These are phyloP conservation scores for Neopipo cinnamomea DNA, from an alignment of 2,113 vertebrate species.

Conservation along the genomic window DNA sequence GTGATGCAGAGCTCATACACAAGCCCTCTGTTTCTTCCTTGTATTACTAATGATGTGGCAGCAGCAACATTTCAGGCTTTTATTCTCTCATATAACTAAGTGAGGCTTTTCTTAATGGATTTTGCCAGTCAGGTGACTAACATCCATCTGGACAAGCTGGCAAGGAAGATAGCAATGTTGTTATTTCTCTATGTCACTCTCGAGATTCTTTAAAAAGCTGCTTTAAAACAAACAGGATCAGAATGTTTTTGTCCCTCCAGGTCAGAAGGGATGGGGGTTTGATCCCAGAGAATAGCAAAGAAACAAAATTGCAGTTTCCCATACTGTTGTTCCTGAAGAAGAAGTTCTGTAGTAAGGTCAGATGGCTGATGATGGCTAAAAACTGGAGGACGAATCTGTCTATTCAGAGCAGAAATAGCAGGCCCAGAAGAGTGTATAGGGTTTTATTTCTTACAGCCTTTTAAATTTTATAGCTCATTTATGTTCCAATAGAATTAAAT, in stretches of 20 bases:
- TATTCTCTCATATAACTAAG: neutral
- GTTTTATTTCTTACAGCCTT: conserved; percentile 14
- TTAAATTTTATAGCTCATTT: conserved; percentile 34
- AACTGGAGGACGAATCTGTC: neutral
- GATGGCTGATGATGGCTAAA: neutral
- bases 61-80: neutral
- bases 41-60: neutral
- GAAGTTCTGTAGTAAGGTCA: neutral
- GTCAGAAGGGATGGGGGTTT: neutral
- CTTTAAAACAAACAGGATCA: neutral
- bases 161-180: neutral
- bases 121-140: neutral
- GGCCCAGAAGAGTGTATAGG: neutral
- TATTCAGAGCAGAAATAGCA: neutral
- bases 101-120: neutral
- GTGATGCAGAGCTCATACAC: neutral
- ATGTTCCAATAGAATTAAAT: conserved; percentile 22
- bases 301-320: neutral
- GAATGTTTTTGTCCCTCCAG: neutral
- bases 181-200: neutral
- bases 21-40: neutral
- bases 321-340: neutral
- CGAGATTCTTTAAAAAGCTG: neutral
- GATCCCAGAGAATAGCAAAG: neutral
- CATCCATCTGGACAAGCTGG: neutral